Evolutionary conservation across 2,113 vertebrate species (phyloP).

Genomic region (Cynopterus brachyotis): DNA sequence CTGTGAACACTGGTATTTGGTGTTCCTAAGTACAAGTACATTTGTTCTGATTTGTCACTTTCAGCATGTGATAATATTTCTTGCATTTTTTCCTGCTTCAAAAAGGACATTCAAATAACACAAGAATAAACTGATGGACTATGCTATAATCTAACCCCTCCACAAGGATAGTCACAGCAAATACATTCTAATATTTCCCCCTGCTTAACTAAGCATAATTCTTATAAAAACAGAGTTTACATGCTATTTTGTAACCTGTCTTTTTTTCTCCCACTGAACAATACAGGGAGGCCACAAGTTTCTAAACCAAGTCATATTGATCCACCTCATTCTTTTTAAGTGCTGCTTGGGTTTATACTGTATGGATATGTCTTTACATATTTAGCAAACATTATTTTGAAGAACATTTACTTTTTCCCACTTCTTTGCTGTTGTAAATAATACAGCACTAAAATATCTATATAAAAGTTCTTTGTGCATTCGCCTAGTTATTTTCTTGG

Average conservation of each 20-base stretch:
- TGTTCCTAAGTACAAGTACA: background rate
- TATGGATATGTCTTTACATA: background rate
- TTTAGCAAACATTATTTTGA: background rate
- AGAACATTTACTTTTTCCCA: background rate
- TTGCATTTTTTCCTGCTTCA: background rate
- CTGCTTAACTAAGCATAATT: slow-evolving; percentile 9
- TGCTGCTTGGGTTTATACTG: background rate
- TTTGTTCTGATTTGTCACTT: background rate
- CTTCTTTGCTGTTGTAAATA: background rate
- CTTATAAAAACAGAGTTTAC: background rate
- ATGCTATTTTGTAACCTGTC: background rate
- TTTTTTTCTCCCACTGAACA: background rate
- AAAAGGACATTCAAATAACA: slow-evolving; percentile 9
- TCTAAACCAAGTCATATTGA: background rate
- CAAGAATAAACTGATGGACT: background rate
- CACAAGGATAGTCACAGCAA: background rate
- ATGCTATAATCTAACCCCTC: background rate
- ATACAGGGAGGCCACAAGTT: background rate
- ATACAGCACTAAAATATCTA: background rate
- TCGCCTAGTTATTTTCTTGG: background rate
- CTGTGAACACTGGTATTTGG: too few species aligned
- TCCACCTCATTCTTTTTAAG: background rate
- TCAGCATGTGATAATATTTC: background rate
- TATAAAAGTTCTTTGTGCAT: background rate
- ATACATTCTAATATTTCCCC: background rate